A percentile compares a stretch with the other conserved stretches of the same genome.
These are phyloP conservation scores for Phaonia tiefii DNA, from an alignment of 2,888 invertebrate genomes.

Conservation along the genomic window DNA sequence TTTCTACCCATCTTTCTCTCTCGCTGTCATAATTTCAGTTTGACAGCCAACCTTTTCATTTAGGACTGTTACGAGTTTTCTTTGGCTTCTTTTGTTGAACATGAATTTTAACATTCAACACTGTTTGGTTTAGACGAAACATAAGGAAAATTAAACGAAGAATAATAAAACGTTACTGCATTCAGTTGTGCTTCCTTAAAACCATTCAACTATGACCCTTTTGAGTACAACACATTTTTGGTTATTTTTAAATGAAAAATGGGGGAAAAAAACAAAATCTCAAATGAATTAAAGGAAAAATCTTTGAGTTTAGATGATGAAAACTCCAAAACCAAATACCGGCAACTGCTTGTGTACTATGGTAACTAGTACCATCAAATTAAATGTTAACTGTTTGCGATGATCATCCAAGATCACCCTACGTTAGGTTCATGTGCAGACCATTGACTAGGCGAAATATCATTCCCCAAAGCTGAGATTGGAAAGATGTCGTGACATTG, in stretches of 20 bases:
- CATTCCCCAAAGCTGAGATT: no score
- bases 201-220: conserved; percentile 64
- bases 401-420: not conserved
- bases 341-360: not conserved
- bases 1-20: conserved; percentile 5
- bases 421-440: not conserved
- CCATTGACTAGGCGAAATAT: no score
- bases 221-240: conserved; percentile 1
- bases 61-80: no score
- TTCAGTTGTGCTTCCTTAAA: conserved; percentile 62
- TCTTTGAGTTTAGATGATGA: not conserved
- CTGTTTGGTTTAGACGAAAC: not conserved
- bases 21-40: not conserved
- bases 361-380: not conserved
- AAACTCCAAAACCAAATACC: not conserved
- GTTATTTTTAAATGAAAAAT: not conserved
- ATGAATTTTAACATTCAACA: conserved; percentile 59
- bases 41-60: conserved; percentile 5
- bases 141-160: conserved; percentile 1
- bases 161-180: not conserved
- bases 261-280: no score
- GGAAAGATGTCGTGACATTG: no score
- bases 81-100: conserved; percentile 35
- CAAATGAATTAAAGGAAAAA: no score
- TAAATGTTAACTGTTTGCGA: conserved; percentile 27